Conservation (phyloP, 2,113 vertebrate genomes). For the Phylloscopus trochilus region DNA sequence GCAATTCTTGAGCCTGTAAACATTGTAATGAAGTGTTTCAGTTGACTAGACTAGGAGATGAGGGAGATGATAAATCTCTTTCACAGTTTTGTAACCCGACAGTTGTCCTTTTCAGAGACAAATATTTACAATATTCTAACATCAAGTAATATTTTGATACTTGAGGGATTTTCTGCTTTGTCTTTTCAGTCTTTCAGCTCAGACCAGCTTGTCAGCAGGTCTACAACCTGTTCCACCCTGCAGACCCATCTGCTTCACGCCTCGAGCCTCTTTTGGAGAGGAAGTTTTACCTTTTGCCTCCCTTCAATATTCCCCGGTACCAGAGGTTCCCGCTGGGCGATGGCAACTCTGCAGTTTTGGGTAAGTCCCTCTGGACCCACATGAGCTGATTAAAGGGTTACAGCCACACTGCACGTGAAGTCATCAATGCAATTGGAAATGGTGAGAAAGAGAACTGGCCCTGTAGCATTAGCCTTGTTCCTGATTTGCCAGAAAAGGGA, state of each 20-base stretch:
- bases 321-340: slow-evolving; percentile 96
- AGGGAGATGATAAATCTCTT: neutral
- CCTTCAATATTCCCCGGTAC: slow-evolving; percentile 90
- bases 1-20: neutral
- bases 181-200: slow-evolving; percentile 77
- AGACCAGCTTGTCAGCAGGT: slow-evolving; percentile 96
- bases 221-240: slow-evolving; percentile 97
- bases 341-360: slow-evolving; percentile 88
- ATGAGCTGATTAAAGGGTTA: neutral
- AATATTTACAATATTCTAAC: neutral
- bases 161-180: neutral
- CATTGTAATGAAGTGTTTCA: neutral
- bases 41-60: neutral
- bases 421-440: neutral
- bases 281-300: slow-evolving; percentile 90
- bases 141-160: neutral
- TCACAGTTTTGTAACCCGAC: neutral
- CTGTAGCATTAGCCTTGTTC: neutral
- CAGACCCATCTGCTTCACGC: slow-evolving; percentile 94
- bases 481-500: neutral
- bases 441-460: neutral
- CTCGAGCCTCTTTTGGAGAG: slow-evolving; percentile 94
- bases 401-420: neutral
- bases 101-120: neutral
- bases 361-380: slow-evolving; percentile 52